Evolutionary conservation across 2,113 vertebrate genomes (phyloP).

Genomic region (Cairina moschata): DNA sequence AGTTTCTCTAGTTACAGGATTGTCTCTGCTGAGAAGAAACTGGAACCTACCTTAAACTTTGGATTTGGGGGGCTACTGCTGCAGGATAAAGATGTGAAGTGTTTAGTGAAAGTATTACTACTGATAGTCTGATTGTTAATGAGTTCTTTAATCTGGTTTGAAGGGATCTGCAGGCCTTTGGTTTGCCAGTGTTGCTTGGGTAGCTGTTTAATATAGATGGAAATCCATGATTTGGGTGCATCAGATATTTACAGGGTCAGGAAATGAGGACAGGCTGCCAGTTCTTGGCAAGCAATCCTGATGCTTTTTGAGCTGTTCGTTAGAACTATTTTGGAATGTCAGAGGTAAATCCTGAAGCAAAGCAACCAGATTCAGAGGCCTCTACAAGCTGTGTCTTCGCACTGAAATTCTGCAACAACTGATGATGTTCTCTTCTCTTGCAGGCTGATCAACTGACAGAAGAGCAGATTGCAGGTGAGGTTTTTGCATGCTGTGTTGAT

Average conservation of each 20-base stretch:
- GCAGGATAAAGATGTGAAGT: neutral
- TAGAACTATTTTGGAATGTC: neutral
- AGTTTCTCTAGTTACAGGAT: neutral
- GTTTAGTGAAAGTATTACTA: neutral
- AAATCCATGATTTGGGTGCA: neutral
- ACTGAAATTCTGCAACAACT: neutral
- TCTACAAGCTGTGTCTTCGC: neutral
- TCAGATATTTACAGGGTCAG: neutral
- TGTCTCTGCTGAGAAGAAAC: neutral
- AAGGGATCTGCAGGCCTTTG: neutral
- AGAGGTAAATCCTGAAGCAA: neutral
- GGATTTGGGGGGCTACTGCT: neutral
- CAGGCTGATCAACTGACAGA: constrained; percentile 99
- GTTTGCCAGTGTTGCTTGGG: neutral
- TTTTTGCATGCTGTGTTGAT: constrained; percentile 24
- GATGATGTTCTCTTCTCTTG: constrained; percentile 39
- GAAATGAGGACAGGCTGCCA: neutral
- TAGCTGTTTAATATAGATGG: neutral
- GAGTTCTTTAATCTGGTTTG: neutral
- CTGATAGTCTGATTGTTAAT: too few species aligned
- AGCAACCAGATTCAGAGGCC: neutral
- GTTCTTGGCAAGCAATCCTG: neutral
- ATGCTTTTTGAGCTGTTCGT: neutral
- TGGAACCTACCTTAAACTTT: neutral
- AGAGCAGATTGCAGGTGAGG: constrained; percentile 99